Conservation (phyloP, 2,888 invertebrate species). For the Ormyrus thymus region DNA sequence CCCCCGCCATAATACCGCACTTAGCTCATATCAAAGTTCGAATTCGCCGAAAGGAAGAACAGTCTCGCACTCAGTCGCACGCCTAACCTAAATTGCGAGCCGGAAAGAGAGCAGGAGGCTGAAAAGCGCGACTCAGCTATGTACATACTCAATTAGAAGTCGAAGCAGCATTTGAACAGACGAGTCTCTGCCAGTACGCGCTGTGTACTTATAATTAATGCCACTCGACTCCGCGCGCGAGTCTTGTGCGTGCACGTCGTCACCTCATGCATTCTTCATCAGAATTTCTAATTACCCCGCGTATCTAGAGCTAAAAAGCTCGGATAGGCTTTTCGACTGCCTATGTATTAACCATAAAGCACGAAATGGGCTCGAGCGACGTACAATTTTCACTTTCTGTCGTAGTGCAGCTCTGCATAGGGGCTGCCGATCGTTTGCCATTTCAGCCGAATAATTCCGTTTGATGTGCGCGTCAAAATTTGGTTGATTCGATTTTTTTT, state of each 20-base stretch:
- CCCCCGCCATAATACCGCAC: neutral
- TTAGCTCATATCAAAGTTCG: neutral
- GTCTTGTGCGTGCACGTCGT: neutral
- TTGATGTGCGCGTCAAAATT: too few species aligned
- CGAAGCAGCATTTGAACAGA: slow-evolving; percentile 44
- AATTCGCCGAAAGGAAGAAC: neutral
- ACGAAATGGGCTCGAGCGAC: slow-evolving; percentile 6
- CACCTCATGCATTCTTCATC: slow-evolving; percentile 33
- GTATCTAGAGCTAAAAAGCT: slow-evolving; percentile 23
- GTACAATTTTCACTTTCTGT: neutral
- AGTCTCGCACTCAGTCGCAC: neutral
- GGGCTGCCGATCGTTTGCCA: too few species aligned
- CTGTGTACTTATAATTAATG: slow-evolving; percentile 45
- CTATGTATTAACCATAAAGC: slow-evolving; percentile 20
- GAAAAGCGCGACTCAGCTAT: slow-evolving; percentile 39
- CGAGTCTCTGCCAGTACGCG: slow-evolving; percentile 11
- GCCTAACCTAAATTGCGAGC: too few species aligned
- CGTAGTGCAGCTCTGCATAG: too few species aligned
- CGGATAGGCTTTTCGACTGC: neutral
- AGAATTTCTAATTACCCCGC: slow-evolving; percentile 39
- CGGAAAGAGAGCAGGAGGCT: neutral
- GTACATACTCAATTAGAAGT: slow-evolving; percentile 51
- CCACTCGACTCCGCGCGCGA: slow-evolving; percentile 18
- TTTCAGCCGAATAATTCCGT: too few species aligned
- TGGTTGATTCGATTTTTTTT: too few species aligned